A percentile compares a stretch with the other conserved stretches of the same genome.
phyloP scores from a whole-genome alignment of 1,140 invertebrate species.

The Aradophagus sp. region DNA sequence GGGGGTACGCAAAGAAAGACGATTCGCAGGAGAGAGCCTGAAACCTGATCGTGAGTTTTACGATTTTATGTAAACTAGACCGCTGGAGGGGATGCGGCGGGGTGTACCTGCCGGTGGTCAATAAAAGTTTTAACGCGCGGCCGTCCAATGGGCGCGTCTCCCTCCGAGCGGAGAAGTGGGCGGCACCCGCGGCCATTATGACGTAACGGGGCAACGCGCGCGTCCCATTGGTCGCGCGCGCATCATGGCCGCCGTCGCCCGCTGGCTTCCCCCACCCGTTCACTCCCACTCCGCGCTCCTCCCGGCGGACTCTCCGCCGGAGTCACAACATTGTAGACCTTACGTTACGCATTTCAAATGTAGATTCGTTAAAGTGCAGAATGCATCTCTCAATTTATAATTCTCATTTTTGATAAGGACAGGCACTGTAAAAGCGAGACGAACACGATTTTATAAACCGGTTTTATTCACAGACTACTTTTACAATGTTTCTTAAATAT shows the following conservation, averaged over 20 bases:
- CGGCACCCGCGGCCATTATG: constrained; percentile 72
- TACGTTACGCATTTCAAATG: constrained; percentile 39
- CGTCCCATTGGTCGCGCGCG: constrained; percentile 62
- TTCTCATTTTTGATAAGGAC: constrained; percentile 47
- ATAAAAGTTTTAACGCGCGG: constrained; percentile 72
- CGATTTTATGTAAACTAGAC: constrained; percentile 62
- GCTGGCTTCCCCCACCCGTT: constrained; percentile 42
- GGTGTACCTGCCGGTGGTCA: constrained; percentile 68
- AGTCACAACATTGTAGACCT: constrained; percentile 44
- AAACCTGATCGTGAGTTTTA: constrained; percentile 63
- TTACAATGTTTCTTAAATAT: constrained; percentile 36
- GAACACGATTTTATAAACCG: constrained; percentile 31
- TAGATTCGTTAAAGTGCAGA: constrained; percentile 51
- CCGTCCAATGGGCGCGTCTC: constrained; percentile 69
- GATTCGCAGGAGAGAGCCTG: constrained; percentile 51
- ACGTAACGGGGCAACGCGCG: constrained; percentile 57
- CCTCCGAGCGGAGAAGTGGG: constrained; percentile 63
- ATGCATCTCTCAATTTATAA: constrained; percentile 51
- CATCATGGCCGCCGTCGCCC: constrained; percentile 70
- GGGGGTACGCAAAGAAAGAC: constrained; percentile 60
- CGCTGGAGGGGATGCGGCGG: constrained; percentile 47
- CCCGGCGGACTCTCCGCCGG: constrained; percentile 5
- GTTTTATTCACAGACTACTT: constrained; percentile 38
- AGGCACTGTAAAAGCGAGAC: constrained; percentile 41
- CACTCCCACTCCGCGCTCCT: constrained; percentile 20